Evolutionary conservation across 2,888 invertebrate genomes (phyloP), one percentile per base, ranked within the genome.

Genomic region (Lasius fuliginosus): DNA sequence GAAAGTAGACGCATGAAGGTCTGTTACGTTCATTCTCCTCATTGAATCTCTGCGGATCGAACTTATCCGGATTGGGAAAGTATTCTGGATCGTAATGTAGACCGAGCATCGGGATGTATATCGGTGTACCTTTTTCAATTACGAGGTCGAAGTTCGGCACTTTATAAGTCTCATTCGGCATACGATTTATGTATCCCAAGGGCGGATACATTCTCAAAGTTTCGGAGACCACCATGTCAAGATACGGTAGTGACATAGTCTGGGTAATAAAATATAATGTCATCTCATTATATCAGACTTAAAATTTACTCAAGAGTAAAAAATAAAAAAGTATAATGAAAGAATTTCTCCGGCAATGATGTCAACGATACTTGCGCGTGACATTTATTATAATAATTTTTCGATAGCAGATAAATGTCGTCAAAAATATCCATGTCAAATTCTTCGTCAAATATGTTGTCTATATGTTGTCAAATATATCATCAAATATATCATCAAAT

Each of bases 41-140:
- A 3, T 86, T 91, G 89, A 95, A 95, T 73, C 95, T 88, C 69
- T 95, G 95, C 0, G 95, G 95, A 89, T 95, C 92, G 83, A 94
- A 95, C 76, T 90, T 89, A 2, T 93, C 85, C 0, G 95, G 95
- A 64, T 95, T 90, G 0, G 94, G 93, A 86, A 91, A 95, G 86
- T 94, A 93, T 68, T 93, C 84, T 1, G 92, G 88, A 86, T 95
- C 94, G 40, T 89, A 91, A 36, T 95, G 95, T 1, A 95, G 60
- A 0, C 92, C 93, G 9, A 88, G 84, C 46, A 94, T 86, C 0
- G 95, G 93, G 33, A 95, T 91, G 2, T 91, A 75, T 0, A 95
- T 89, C 0, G 92, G 90, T 23, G 90, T 93, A 4, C 94, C 95
- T 71, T 94, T 92, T 56, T 93, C 90, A 8, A 94, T 82, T 0